phyloP scores from a whole-genome alignment of 2,797 vertebrate genomes.

The Lagorchestes hirsutus region DNA sequence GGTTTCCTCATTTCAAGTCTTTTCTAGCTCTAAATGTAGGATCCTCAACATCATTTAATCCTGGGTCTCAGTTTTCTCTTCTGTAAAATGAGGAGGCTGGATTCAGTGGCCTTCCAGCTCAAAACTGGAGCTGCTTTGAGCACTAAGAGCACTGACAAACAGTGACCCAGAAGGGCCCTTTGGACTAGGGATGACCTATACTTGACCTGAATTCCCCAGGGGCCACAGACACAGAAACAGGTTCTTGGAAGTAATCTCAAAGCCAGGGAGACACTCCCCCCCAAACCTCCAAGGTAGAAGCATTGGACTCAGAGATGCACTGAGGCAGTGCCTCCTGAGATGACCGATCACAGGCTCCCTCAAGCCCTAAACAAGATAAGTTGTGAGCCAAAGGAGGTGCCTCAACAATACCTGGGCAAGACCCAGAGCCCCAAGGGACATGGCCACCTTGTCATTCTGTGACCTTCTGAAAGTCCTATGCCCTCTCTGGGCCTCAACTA shows the following conservation, averaged over 20 bases:
- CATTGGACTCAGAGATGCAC: rapidly evolving
- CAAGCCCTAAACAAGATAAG: background rate
- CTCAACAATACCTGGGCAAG: background rate
- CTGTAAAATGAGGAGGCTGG: background rate
- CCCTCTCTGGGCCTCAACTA: background rate
- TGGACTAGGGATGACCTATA: background rate
- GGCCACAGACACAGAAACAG: background rate
- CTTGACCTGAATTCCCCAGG: background rate
- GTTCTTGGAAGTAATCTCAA: background rate
- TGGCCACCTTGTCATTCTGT: background rate
- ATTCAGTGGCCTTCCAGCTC: background rate
- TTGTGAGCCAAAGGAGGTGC: background rate
- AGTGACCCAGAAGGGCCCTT: background rate
- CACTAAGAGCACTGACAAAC: background rate
- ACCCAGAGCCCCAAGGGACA: background rate
- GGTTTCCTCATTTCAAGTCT: background rate
- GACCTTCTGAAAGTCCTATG: background rate
- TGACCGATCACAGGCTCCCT: background rate
- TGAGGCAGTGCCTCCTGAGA: background rate
- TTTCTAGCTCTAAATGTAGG: background rate
- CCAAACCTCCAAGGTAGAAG: background rate
- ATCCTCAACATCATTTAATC: background rate
- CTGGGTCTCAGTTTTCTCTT: background rate
- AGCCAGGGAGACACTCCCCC: background rate
- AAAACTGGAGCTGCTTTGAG: background rate